Percentiles rank a stretch among this genome's conserved stretches.
Conservation (phyloP, 2,113 vertebrate genomes). For the Carassius carassius region DNA sequence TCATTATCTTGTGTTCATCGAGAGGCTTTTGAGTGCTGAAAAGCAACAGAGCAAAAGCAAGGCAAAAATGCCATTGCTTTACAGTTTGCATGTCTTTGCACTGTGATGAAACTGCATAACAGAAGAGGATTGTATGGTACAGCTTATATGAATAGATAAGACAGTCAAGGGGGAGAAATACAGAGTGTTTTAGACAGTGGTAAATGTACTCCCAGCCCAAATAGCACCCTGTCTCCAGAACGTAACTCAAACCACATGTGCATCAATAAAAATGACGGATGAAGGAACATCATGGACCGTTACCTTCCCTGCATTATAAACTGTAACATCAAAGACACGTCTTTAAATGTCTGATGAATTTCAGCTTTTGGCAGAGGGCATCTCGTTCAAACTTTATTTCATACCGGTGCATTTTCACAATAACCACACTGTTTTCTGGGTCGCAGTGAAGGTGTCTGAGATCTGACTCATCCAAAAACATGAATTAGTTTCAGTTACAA, state of each 20-base stretch:
- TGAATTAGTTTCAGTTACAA: constrained; percentile 19
- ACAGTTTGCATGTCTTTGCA: background rate
- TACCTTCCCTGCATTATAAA: constrained; percentile 32
- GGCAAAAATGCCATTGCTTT: background rate
- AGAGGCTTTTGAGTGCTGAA: constrained; percentile 21
- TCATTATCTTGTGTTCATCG: background rate
- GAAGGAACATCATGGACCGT: constrained; percentile 32
- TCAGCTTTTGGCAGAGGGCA: background rate
- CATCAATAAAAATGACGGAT: constrained; percentile 47
- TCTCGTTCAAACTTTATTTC: background rate
- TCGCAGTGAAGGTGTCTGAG: background rate
- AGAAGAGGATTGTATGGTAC: background rate
- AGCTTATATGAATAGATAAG: background rate
- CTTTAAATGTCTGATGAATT: constrained; percentile 23
- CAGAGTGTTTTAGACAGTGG: constrained; percentile 12
- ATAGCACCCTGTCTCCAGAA: constrained; percentile 35
- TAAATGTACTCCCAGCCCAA: constrained; percentile 18
- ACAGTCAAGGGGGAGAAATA: background rate
- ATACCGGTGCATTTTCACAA: background rate
- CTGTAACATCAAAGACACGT: constrained; percentile 24
- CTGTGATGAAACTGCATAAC: background rate
- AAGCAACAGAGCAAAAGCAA: background rate
- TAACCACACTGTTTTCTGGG: background rate
- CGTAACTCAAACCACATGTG: constrained; percentile 42
- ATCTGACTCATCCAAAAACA: background rate